Base-by-base conservation (phyloP, 2,113 vertebrate genomes). In the Phyllostomus hastatus region DNA sequence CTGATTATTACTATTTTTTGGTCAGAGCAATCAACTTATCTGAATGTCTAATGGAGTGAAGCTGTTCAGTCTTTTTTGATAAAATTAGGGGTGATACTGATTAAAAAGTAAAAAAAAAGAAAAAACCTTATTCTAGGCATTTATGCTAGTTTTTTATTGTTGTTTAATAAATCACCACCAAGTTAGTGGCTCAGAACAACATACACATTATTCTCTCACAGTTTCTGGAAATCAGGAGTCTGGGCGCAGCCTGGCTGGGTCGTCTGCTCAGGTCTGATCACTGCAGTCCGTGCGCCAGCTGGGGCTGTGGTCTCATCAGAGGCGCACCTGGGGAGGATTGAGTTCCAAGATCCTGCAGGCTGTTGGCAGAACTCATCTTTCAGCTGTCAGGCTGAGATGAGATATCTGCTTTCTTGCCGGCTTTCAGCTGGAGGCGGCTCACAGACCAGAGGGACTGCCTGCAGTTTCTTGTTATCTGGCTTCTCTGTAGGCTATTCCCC, bases 1-100 rank as follows among this genome's bases (percentile, higher is more conserved):
- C 86, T 94, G 35, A 59, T 59, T 83, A 84, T 96, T 66, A 86
- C 87, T 35, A 73, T 94, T 94, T 50, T 66, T 66, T 66, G 61
- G 87, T 94, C 7, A 94, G 57, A 91, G 24, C 38, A 72, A 61
- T 31, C 17, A 64, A n/a, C 5, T 79, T 90, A 9, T 33, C n/a
- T 92, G 43, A 83, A 35, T 83, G 83, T 76, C 16, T 80, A 95
- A 85, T 93, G 43, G 50, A 86, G 19, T 84, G 22, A 84, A 76
- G 43, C 46, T 82, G 5, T 64, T 85, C 2, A 79, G 7, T 64
- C 38, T 89, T 94, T 88, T 48, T 57, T 88, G 67, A 88, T 93
- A 54, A 91, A 88, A 54, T 90, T 86, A 41, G 64, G 35, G 48
- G 24, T 87, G 46, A 41, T 94, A 59, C 24, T 80, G 81, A 69